Base-by-base conservation (phyloP, 2,113 vertebrate species). In the Bufo gargarizans region DNA sequence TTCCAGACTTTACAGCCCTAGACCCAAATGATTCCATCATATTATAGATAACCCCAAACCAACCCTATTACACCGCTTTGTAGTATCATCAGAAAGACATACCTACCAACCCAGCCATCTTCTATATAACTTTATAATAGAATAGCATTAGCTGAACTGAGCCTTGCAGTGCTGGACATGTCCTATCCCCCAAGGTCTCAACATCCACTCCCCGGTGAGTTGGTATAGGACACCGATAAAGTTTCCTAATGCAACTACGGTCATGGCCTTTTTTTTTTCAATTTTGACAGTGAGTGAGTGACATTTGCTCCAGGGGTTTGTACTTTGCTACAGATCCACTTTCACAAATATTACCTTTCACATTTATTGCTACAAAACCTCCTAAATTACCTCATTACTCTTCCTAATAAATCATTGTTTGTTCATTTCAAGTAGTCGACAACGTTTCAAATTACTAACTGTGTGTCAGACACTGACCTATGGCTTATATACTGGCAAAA, bases 291-390 rank as follows among this genome's bases (percentile, higher is more conserved):
- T 61, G 22, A 55, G 63, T 69, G 50, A 63, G 58, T 87, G 50
- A 87, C 77, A 56, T 80, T 87, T 87, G 86, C 86, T 56, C 77
- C 49, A 56, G 86, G 55, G 77, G 77, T 81, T 79, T 87, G 63
- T 47, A 71, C 47, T 81, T 87, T 80, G 22, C 47, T 11, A 45
- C 11, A 80, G 77, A 87, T 56, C 50, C 56, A 19, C 76, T 87
- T 87, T 87, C 47, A n/a, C 12, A 17, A 69, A 79, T 87, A 87
- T 87, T 87, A 45, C 49, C 77, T 87, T 81, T 80, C 86, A 87
- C 77, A 80, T 56, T 71, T 87, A 87, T 87, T 87, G 20, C 63
- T 71, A 50, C 5, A n/a, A 77, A 78, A 53, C 47, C 33, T 78
- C 22, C 9, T 80, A 45, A 80, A 79, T 80, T 33, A 87, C 86